A percentile compares a stretch with the other conserved stretches of the same genome.
Evolutionary conservation across 2,113 vertebrate genomes (phyloP).

Genomic region (Grantiella picta): DNA sequence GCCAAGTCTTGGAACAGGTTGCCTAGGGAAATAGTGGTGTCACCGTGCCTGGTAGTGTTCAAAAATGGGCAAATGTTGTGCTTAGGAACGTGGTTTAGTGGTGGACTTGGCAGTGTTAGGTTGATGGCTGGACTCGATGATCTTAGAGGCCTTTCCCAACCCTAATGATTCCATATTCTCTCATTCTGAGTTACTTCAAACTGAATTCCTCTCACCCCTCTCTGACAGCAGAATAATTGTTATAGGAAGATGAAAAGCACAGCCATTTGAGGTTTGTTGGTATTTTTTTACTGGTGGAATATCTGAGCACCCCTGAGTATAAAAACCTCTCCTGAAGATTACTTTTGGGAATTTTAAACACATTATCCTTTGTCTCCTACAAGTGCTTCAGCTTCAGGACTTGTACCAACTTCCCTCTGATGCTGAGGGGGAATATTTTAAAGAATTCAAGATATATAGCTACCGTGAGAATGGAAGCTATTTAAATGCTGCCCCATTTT

Average conservation of each 20-base stretch:
- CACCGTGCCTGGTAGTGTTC: background rate
- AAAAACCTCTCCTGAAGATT: background rate
- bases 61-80: background rate
- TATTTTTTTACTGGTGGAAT: background rate
- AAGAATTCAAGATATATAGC: background rate
- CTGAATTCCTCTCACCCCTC: background rate
- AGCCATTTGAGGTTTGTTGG: background rate
- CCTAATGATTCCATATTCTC: background rate
- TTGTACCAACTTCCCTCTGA: background rate
- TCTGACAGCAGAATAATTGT: accelerated
- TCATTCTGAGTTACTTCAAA: background rate
- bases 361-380: background rate
- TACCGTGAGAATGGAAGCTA: background rate
- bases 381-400: background rate
- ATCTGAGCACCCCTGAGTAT: background rate
- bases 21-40: background rate
- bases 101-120: background rate
- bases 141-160: background rate
- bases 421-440: background rate
- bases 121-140: background rate
- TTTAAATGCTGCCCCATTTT: background rate
- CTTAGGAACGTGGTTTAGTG: background rate
- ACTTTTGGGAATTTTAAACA: background rate
- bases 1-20: background rate
- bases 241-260: background rate